Evolutionary conservation across 1,140 invertebrate species (phyloP).

Genomic region (Eueides isabella): DNA sequence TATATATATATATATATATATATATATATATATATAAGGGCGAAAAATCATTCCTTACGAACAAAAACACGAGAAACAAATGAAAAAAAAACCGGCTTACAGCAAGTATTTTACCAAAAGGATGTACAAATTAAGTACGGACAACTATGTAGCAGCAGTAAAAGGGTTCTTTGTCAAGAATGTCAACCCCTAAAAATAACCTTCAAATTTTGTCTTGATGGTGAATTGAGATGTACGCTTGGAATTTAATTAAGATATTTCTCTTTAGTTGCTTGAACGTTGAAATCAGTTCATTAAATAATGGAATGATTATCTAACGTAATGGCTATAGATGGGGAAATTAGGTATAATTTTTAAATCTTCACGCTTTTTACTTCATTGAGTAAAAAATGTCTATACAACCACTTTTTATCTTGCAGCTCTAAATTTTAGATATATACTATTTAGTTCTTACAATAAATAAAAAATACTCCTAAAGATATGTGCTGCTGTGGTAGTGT

Average conservation of each 20-base stretch:
- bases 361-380: background rate
- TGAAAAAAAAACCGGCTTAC: background rate
- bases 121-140: background rate
- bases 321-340: background rate
- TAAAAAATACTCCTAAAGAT: too few relatives aligned
- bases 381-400: too few relatives aligned
- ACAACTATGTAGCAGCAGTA: too few relatives aligned
- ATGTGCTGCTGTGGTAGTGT: too few relatives aligned
- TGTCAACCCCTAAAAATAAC: background rate
- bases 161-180: background rate
- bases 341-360: background rate
- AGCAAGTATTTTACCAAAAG: background rate
- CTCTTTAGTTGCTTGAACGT: constrained; percentile 3
- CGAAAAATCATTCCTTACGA: background rate
- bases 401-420: too few relatives aligned
- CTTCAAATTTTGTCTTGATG: constrained; percentile 6
- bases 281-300: constrained; percentile 10
- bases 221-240: constrained; percentile 12
- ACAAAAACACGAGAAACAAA: background rate
- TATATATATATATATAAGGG: too few relatives aligned
- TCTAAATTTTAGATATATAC: too few relatives aligned
- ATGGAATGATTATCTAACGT: background rate
- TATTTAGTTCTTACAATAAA: too few relatives aligned
- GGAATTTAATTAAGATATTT: constrained; percentile 18
- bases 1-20: too few relatives aligned